phyloP scores from a whole-genome alignment of 2,113 vertebrate species.

The Thryonomys swinderianus region DNA sequence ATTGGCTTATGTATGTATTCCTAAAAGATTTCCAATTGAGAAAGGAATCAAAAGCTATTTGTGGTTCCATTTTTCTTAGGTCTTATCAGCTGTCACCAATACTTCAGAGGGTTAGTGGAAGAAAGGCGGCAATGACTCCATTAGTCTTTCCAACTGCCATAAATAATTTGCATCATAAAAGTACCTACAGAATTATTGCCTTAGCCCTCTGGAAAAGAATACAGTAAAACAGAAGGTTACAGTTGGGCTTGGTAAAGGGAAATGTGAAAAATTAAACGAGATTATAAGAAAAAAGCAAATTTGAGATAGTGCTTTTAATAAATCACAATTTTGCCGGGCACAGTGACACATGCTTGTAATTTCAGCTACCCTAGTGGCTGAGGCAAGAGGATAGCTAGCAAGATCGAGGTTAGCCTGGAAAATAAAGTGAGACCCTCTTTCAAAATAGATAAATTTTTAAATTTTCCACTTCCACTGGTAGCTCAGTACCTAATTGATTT shows the following conservation, averaged over 20 bases:
- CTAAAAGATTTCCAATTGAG: background rate
- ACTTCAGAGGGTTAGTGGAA: conserved; percentile 50
- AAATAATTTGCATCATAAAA: conserved; percentile 76
- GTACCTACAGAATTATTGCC: conserved; percentile 63
- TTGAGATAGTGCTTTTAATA: conserved; percentile 13
- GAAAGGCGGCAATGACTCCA: conserved; percentile 47
- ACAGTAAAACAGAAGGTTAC: conserved; percentile 65
- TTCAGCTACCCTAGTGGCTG: background rate
- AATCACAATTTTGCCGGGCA: background rate
- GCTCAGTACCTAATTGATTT: background rate
- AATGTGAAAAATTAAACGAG: conserved; percentile 50
- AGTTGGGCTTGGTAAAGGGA: conserved; percentile 38
- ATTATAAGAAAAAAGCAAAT: conserved; percentile 36
- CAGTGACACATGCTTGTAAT: background rate
- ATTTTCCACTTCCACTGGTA: background rate
- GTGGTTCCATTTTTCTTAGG: conserved; percentile 51
- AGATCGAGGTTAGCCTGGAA: background rate
- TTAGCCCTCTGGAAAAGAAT: conserved; percentile 37
- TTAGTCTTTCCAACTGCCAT: conserved; percentile 60
- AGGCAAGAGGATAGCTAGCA: background rate
- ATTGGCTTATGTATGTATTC: background rate
- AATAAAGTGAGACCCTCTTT: background rate
- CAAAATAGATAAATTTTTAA: background rate
- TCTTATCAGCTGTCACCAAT: conserved; percentile 65
- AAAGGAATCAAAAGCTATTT: conserved; percentile 5